A percentile compares a stretch with the other conserved stretches of the same genome.
Conservation (phyloP, 2,888 invertebrate species). For the Acanthosepion esculentum region DNA sequence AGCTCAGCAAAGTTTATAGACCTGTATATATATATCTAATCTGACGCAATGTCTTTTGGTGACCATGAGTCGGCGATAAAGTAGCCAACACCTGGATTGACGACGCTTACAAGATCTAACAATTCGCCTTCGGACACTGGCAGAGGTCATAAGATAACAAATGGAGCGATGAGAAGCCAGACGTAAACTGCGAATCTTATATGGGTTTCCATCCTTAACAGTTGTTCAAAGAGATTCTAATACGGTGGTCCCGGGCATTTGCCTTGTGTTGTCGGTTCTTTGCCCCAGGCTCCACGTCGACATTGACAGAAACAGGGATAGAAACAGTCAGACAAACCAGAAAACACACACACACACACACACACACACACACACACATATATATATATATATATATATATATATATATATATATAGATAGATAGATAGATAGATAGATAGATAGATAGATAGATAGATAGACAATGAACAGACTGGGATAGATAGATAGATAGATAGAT, state of each 20-base stretch:
- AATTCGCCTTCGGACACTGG: neutral
- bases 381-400: neutral
- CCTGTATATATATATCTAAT: neutral
- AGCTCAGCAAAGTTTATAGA: no score
- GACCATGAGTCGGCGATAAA: neutral
- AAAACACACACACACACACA: neutral
- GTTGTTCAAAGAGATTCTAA: neutral
- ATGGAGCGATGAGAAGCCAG: neutral
- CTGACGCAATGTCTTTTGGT: neutral
- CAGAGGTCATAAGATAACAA: neutral
- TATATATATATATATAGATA: neutral
- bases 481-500: neutral
- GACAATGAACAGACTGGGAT: no score
- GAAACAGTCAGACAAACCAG: no score
- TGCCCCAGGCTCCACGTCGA: neutral
- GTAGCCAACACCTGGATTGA: neutral
- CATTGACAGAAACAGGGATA: neutral
- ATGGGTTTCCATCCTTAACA: neutral
- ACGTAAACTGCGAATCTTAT: neutral
- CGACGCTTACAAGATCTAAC: neutral
- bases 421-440: no score
- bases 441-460: no score
- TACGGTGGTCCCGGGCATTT: neutral
- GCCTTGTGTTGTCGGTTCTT: neutral
- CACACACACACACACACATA: neutral